These are phyloP conservation scores for Ondatra zibethicus DNA, from an alignment of 2,113 vertebrate genomes.

Conservation along the genomic window DNA sequence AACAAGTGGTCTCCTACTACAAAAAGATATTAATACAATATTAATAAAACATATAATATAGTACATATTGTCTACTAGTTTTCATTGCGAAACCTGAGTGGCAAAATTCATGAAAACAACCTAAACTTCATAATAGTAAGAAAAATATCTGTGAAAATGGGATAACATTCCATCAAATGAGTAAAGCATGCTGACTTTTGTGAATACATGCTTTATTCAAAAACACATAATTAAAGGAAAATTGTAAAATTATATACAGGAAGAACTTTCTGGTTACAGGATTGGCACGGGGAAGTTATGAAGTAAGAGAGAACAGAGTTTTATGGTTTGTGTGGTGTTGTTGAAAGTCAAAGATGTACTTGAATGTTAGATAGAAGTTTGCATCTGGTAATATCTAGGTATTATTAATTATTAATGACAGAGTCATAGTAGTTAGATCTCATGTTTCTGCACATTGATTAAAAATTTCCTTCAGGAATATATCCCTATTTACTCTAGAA, in stretches of 20 bases:
- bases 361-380: neutral
- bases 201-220: neutral
- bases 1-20: too few species aligned
- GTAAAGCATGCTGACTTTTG: neutral
- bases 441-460: neutral
- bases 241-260: neutral
- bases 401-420: slow-evolving; percentile 27
- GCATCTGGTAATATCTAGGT: neutral
- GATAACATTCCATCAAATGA: neutral
- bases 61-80: neutral
- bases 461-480: neutral
- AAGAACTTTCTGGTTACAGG: neutral
- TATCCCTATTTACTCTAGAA: neutral
- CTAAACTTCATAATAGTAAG: neutral
- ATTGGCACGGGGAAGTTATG: neutral
- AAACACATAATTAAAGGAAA: neutral
- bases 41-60: neutral
- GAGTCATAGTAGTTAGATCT: neutral
- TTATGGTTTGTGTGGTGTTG: neutral
- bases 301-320: neutral
- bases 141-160: neutral
- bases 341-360: neutral
- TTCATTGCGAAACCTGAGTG: neutral
- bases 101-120: neutral
- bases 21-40: neutral